Base-by-base conservation (phyloP, 2,113 vertebrate genomes). In the Grantiella picta region DNA sequence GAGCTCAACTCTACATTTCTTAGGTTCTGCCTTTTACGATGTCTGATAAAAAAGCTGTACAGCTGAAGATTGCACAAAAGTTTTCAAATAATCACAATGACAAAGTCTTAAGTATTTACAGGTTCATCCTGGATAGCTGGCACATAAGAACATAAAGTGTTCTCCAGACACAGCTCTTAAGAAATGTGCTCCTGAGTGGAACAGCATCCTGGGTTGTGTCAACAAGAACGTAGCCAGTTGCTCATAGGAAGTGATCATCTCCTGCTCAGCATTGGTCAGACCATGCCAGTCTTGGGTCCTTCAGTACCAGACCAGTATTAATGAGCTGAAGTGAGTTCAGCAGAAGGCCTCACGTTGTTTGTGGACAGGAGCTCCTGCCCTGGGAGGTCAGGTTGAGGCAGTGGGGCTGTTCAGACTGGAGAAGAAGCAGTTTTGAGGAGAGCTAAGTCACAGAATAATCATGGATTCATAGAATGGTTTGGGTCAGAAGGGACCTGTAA, bases 291-390 rank as follows among this genome's bases (percentile, higher is more conserved):
- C 81, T 53, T 18, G 31, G 29, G 12, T 75, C 36, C 42, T 82
- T 4, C 19, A 23, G 28, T 65, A 29, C 24, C 52, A 42, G 21
- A 59, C 15, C 1, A 1, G 1, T 72, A 9, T n/a, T n/a, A 16
- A 45, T 56, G 70, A 82, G 64, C 31, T 61, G 40, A 45, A 65
- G 40, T 35, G 27, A 65, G 40, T 42, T 89, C 56, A 71, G 38
- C 47, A 61, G 36, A 70, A 65, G 28, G 31, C 8, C 20, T 76
- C 17, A 6, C 0, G 0, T 11, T 12, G 18, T 15, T 61, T 36
- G 18, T 25, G 13, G 33, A 9, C 15, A 54, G 35, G 15, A 59
- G 4, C 42, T 73, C 16, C 45, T 64, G n/a, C 18, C 17, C 23
- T 50, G 28, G 35, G 9, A 54, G 12, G 13, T 53, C 20, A 52